Evolutionary conservation across 2,888 invertebrate species (phyloP), one percentile per base, ranked within the genome.

Genomic region (Drosophila mayaguana): DNA sequence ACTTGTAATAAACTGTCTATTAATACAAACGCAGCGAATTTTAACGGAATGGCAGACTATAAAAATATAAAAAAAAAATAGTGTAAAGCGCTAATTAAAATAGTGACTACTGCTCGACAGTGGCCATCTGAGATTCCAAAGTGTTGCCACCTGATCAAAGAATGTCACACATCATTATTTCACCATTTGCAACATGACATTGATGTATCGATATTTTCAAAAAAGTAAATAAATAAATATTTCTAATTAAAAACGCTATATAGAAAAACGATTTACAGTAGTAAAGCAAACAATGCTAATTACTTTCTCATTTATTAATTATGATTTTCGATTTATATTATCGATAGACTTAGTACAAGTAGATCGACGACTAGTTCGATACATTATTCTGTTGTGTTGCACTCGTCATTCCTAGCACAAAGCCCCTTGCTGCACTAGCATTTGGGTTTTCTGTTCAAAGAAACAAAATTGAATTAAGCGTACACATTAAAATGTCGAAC

Each of bases 391-490:
- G 16, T 36, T 34, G 28, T 46, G 40, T 48, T 63, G 38, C 38
- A 38, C 16, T 48, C 63, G 43, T 48, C 57, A 62, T 62, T 56
- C 40, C 45, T 46, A 55, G 16, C 61, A 51, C 34, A 57, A 22
- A 50, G 54, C 28, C 46, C 51, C 63, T 57, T 67, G 61, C 61
- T 77, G 71, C 77, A 53, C 25, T 62, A 70, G 68, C 67, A 65
- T 25, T 71, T 66, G 51, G 34, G 25, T 56, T 66, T 66, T 63
- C 55, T 56, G 57, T 61, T 59, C 62, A 63, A 56, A 59, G 18
- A 54, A 56, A 36, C 91, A 93, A 92, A 90, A 93, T 93, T 93
- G 87, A 90, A 72, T 59, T 93, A 70, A 82, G 85, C 75, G 83
- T 93, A 64, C 88, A 91, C 80, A 91, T 92, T 20, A 91, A 81